These are phyloP conservation scores for Acleris holmiana DNA, from an alignment of 2,888 invertebrate species.

Conservation along the genomic window DNA sequence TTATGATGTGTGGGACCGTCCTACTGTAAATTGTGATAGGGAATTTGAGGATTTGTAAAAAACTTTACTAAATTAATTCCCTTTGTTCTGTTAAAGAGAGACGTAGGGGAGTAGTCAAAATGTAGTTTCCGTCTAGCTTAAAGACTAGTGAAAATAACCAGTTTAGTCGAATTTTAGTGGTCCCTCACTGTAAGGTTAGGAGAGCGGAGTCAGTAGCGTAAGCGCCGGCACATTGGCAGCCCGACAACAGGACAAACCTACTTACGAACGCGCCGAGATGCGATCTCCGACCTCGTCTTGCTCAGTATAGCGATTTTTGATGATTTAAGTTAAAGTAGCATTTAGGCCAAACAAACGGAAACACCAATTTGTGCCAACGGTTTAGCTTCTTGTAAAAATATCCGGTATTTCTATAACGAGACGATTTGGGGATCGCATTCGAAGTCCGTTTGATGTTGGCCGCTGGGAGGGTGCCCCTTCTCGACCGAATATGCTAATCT, in stretches of 20 bases:
- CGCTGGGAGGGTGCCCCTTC: constrained; percentile 16
- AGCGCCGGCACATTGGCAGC: constrained; percentile 69
- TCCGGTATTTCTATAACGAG: constrained; percentile 41
- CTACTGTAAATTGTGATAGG: constrained; percentile 77
- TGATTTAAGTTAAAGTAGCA: constrained; percentile 57
- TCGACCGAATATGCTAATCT: constrained; percentile 32
- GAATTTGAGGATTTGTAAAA: constrained; percentile 64
- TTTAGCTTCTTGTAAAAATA: constrained; percentile 46
- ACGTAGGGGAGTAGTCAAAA: constrained; percentile 54
- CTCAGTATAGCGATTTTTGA: constrained; percentile 46
- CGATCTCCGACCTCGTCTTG: constrained; percentile 45
- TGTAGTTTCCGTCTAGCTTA: constrained; percentile 72
- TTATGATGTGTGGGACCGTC: constrained; percentile 81
- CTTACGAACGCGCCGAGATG: constrained; percentile 24
- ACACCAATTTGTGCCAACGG: constrained; percentile 74
- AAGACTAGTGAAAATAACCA: constrained; percentile 73
- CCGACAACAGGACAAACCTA: constrained; percentile 42
- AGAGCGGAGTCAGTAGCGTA: constrained; percentile 55
- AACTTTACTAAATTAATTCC: constrained; percentile 46
- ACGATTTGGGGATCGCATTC: constrained; percentile 41
- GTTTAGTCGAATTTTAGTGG: constrained; percentile 72
- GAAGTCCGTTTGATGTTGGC: constrained; percentile 20
- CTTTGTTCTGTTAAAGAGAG: constrained; percentile 51
- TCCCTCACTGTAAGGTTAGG: constrained; percentile 66
- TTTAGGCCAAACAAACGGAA: constrained; percentile 54